Conservation (phyloP, 64 coral and sea anemone genomes). For the Montipora efflorescens region DNA sequence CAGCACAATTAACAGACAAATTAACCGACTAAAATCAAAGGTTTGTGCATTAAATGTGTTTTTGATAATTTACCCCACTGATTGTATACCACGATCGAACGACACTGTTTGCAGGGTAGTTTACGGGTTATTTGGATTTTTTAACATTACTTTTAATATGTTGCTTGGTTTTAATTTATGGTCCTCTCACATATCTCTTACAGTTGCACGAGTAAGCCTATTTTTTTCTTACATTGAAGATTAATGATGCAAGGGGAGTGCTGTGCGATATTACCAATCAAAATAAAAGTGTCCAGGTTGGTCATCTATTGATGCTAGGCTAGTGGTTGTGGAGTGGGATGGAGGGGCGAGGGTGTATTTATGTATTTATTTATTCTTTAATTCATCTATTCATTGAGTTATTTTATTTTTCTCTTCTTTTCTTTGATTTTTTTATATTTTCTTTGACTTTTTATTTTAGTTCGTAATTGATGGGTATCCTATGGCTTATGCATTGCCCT, state of each 20-base stretch:
- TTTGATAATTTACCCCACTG: neutral
- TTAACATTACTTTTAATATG: too few species aligned
- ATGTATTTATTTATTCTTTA: too few species aligned
- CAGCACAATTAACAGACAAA: constrained; percentile 14
- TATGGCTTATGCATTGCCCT: neutral
- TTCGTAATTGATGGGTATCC: neutral
- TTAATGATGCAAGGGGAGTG: too few species aligned
- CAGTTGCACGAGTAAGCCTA: neutral
- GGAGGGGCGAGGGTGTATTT: neutral
- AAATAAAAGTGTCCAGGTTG: neutral
- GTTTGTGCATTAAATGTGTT: neutral
- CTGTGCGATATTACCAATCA: neutral
- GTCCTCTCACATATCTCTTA: neutral
- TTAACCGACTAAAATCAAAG: constrained; percentile 18
- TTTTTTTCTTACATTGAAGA: too few species aligned
- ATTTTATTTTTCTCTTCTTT: too few species aligned
- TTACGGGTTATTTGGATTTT: too few species aligned
- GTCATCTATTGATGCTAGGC: neutral
- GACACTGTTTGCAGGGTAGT: too few species aligned
- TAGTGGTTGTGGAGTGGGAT: neutral
- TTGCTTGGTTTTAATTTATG: too few species aligned
- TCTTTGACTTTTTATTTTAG: neutral
- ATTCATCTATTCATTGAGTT: too few species aligned
- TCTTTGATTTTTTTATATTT: neutral
- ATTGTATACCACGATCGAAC: neutral